These are phyloP conservation scores for Enteromius mattozi DNA, from an alignment of 2,797 vertebrate genomes.

Conservation along the genomic window DNA sequence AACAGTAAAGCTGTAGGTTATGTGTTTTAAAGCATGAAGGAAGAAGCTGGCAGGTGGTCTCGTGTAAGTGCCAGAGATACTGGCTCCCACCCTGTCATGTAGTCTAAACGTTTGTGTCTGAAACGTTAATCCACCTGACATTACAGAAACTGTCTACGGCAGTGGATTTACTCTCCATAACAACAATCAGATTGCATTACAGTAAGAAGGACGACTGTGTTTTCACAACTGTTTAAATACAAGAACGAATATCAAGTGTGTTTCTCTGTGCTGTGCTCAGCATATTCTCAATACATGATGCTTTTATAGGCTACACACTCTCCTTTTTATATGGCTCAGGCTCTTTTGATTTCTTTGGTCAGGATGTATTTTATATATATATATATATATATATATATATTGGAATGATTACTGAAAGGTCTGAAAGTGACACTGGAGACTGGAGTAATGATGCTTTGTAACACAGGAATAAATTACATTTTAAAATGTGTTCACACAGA, in stretches of 20 bases:
- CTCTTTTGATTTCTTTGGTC: no score
- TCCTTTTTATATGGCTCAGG: not conserved
- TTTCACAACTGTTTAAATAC: conserved; percentile 66
- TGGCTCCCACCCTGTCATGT: conserved; percentile 41
- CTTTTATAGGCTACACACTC: not conserved
- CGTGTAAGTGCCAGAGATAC: conserved; percentile 37
- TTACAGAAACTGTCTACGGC: conserved; percentile 49
- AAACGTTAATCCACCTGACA: conserved; percentile 38
- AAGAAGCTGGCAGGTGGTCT: conserved; percentile 43
- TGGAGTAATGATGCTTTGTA: no score
- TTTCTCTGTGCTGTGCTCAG: conserved; percentile 13
- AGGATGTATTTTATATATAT: no score
- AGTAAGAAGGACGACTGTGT: conserved; percentile 51
- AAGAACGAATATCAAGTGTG: conserved; percentile 20
- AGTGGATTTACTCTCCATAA: conserved; percentile 55
- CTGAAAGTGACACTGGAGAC: no score
- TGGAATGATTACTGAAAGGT: no score
- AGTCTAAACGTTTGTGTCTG: conserved; percentile 56
- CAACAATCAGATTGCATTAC: conserved; percentile 55
- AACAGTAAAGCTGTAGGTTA: conserved; percentile 57
- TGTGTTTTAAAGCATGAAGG: conserved; percentile 46
- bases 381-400: no score
- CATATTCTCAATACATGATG: conserved; percentile 32
- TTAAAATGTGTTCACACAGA: no score
- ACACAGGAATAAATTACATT: no score